Percentiles rank a stretch among this genome's conserved stretches.
phyloP scores from a whole-genome alignment of 1,140 invertebrate genomes.

The Lerema accius region DNA sequence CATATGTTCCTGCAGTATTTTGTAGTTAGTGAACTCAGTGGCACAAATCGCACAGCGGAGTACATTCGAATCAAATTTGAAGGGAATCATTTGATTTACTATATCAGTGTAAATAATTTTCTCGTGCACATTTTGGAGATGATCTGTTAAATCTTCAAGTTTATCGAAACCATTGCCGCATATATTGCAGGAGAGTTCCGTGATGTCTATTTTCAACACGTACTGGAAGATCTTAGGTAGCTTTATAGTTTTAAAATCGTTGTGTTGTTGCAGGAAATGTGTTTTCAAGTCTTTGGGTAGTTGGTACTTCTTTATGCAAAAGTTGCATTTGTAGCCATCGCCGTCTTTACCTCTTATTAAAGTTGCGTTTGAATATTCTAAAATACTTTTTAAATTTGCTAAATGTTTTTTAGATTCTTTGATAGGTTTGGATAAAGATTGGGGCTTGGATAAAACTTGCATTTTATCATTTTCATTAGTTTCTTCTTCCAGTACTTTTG shows the following conservation, averaged over 20 bases:
- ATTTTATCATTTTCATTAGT: slow-evolving; percentile 20
- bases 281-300: slow-evolving; percentile 38
- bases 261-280: slow-evolving; percentile 37
- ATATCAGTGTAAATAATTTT: slow-evolving; percentile 39
- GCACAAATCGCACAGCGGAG: slow-evolving; percentile 37
- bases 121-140: slow-evolving; percentile 42
- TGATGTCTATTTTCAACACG: slow-evolving; percentile 54
- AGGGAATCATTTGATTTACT: slow-evolving; percentile 46
- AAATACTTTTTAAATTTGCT: slow-evolving; percentile 44
- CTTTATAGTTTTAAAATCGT: slow-evolving; percentile 26
- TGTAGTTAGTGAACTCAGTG: slow-evolving; percentile 40
- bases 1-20: slow-evolving; percentile 44
- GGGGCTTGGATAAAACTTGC: slow-evolving; percentile 10
- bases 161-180: slow-evolving; percentile 39
- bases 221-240: slow-evolving; percentile 36
- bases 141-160: slow-evolving; percentile 40
- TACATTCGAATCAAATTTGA: slow-evolving; percentile 45
- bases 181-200: slow-evolving; percentile 47
- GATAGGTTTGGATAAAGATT: slow-evolving; percentile 14
- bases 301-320: slow-evolving; percentile 41
- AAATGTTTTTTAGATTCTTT: slow-evolving; percentile 37
- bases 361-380: slow-evolving; percentile 50
- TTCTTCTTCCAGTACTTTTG: slow-evolving; percentile 22
- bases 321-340: slow-evolving; percentile 48
- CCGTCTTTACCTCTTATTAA: slow-evolving; percentile 45